Conservation (phyloP, 1,140 invertebrate species). For the Brachystomella parvula region DNA sequence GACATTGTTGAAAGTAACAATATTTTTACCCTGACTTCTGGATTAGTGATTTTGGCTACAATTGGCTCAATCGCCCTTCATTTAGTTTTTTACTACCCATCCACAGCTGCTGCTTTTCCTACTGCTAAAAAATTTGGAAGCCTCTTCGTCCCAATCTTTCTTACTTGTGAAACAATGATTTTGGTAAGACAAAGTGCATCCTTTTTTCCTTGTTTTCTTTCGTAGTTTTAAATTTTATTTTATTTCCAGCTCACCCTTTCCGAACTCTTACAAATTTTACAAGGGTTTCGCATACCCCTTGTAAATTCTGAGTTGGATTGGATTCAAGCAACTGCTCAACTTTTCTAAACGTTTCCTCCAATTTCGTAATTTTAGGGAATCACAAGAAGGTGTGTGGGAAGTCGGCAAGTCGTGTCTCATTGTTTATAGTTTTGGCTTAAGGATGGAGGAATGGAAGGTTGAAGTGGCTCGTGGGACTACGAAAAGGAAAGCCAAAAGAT, state of each 20-base stretch:
- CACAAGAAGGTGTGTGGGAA: no score
- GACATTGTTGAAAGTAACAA: neutral
- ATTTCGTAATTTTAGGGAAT: no score
- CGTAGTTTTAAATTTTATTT: no score
- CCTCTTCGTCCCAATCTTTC: neutral
- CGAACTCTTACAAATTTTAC: slow-evolving; percentile 1
- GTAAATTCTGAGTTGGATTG: neutral
- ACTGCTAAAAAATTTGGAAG: no score
- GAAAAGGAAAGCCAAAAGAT: no score
- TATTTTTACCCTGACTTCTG: neutral
- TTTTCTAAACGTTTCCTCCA: neutral
- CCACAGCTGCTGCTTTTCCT: neutral
- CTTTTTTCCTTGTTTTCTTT: no score
- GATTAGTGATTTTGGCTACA: neutral
- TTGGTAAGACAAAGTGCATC: no score
- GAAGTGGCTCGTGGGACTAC: no score
- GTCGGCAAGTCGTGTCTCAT: no score
- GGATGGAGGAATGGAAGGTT: no score
- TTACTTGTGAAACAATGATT: neutral
- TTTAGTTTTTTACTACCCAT: neutral
- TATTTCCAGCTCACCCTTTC: neutral
- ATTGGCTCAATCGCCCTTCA: neutral
- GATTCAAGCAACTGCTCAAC: neutral
- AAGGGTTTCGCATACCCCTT: neutral
- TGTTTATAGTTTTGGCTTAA: no score